Base-by-base conservation (phyloP, 1,140 invertebrate genomes). In the Neodiprion lecontei region DNA sequence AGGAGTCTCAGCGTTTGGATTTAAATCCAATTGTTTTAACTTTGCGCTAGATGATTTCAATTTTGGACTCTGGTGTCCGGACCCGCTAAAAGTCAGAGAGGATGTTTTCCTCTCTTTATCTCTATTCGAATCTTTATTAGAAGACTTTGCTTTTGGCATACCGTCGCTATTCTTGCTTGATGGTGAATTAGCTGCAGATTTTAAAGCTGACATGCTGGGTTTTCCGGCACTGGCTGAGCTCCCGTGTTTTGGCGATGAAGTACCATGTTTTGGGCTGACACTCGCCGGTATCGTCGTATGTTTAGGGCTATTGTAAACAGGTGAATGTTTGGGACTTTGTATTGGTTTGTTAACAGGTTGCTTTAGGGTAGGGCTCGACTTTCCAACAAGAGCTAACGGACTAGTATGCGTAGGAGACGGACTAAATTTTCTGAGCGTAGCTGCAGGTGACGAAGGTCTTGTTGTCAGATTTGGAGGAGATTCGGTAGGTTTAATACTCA, bases 151-250 rank as follows among this genome's bases (percentile, higher is more conserved):
- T 49, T 86, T 88, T 11, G 89, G 83, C 82, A 90, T 90, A n/a
- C 78, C 86, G 48, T 89, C 76, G 17, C 83, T 74, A 77, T 82
- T 84, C 82, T 91, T 88, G 70, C 82, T 88, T 80, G 86, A 90
- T 72, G 91, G 91, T 5, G 92, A 92, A 79, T 91, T 93, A 1
- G 94, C 91, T 1, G 94, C 93, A 28, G 93, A 95, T 83, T 96
- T 96, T n/a, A 96, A 84, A 1, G 95, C 92, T 0, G 94, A 95
- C 92, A 97, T 95, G 80, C 95, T 96, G 0, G 96, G 95, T 83
- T 97, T 97, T 0, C 96, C 95, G 1, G 94, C 93, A 76, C 94
- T 92, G 1, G 91, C 88, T 1, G 89, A 89, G 17, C 87, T 91
- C 71, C 90, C 91, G 75, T 95, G 94, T 85, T 96, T 96, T 11